Evolutionary conservation across 2,888 invertebrate genomes (phyloP).

Genomic region (Augochlorella aurata): DNA sequence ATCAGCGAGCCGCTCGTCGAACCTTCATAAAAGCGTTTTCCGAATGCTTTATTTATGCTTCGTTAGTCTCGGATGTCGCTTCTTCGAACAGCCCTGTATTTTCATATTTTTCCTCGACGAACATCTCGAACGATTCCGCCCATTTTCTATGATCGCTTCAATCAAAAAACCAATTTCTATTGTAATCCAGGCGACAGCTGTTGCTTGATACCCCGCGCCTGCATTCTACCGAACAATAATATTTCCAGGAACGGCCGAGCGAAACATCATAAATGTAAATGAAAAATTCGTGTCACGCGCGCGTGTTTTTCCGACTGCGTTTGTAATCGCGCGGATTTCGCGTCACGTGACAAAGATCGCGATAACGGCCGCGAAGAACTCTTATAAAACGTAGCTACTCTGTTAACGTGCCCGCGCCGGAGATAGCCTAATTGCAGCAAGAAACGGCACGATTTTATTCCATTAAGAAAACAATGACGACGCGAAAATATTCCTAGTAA

Average conservation of each 20-base stretch:
- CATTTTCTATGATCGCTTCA: background rate
- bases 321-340: background rate
- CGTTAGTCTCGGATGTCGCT: background rate
- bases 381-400: background rate
- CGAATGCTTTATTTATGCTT: slow-evolving; percentile 22
- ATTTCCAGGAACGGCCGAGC: slow-evolving; percentile 9
- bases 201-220: background rate
- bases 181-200: slow-evolving; percentile 46
- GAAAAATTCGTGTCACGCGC: background rate
- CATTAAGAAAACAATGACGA: no score
- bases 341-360: background rate
- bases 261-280: slow-evolving; percentile 28
- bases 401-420: no score
- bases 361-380: background rate
- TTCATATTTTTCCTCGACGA: background rate
- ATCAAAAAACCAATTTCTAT: slow-evolving; percentile 50
- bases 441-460: no score
- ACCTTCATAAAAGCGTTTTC: slow-evolving; percentile 33
- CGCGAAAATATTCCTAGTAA: no score
- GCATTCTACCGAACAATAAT: slow-evolving; percentile 21
- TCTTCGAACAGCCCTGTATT: background rate
- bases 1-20: slow-evolving; percentile 26
- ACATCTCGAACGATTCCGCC: slow-evolving; percentile 10
- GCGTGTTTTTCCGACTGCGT: background rate
- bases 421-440: no score